Conservation (phyloP, 2,113 vertebrate species). For the Sus scrofa region DNA sequence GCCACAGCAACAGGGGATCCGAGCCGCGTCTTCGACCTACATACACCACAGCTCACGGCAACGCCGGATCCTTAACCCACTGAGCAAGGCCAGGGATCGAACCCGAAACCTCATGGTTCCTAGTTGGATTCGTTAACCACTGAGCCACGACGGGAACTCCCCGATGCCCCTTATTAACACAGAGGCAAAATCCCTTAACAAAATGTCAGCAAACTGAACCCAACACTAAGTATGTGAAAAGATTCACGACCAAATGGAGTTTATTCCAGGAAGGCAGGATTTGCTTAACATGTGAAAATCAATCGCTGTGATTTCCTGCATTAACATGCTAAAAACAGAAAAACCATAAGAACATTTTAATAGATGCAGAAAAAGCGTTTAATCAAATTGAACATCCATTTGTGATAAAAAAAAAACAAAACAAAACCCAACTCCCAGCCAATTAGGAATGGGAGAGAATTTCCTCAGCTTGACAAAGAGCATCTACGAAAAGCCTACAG, state of each 20-base stretch:
- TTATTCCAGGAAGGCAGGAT: not conserved
- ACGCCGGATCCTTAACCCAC: too few species aligned
- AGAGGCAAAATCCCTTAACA: not conserved
- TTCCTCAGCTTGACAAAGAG: not conserved
- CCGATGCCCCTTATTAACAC: not conserved
- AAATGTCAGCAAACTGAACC: not conserved
- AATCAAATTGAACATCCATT: slow-evolving; percentile 36
- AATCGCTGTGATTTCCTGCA: not conserved
- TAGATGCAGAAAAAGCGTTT: slow-evolving; percentile 50
- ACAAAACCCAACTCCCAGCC: not conserved
- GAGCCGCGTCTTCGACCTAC: too few species aligned
- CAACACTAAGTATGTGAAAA: not conserved
- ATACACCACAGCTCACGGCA: too few species aligned
- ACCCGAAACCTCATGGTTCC: too few species aligned
- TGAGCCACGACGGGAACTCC: too few species aligned
- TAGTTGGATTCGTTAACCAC: too few species aligned
- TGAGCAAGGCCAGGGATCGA: too few species aligned
- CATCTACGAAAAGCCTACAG: not conserved
- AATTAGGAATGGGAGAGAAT: not conserved
- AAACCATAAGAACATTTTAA: not conserved
- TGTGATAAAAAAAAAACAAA: not conserved
- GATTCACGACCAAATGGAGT: not conserved
- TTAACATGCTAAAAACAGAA: slow-evolving; percentile 4
- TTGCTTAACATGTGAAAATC: slow-evolving; percentile 16
- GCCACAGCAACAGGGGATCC: too few species aligned